Evolutionary conservation across 2,113 vertebrate species (phyloP).

Genomic region (Garra rufa): DNA sequence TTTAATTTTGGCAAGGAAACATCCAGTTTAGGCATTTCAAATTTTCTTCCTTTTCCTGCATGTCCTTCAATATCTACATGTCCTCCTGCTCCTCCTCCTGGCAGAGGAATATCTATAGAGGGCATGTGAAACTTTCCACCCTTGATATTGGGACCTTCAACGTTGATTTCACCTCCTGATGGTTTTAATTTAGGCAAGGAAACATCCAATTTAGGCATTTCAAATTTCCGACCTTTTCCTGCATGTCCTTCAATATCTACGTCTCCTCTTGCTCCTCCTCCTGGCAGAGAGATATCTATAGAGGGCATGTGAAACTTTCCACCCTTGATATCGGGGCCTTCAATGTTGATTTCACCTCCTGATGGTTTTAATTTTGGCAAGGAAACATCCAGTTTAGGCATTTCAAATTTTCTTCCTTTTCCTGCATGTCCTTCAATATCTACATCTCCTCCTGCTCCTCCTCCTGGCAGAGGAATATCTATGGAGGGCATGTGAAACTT

Average conservation of each 20-base stretch:
- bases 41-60: conserved; percentile 47
- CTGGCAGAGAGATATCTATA: conserved; percentile 49
- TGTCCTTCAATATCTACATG: conserved; percentile 1
- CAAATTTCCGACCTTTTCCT: neutral
- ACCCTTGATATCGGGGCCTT: conserved; percentile 10
- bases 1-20: conserved; percentile 53
- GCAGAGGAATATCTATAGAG: neutral
- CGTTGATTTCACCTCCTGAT: conserved; percentile 7
- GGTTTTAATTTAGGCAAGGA: conserved; percentile 63
- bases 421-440: neutral
- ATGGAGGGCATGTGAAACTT: neutral
- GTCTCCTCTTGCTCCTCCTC: neutral
- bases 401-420: conserved; percentile 32
- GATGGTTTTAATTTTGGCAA: neutral
- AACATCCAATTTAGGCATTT: conserved; percentile 25
- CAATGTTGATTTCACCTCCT: neutral
- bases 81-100: neutral
- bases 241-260: too few species aligned
- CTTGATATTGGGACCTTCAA: neutral
- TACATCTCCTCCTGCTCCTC: too few species aligned
- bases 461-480: too few species aligned
- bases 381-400: conserved; percentile 25
- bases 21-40: conserved; percentile 48
- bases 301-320: conserved; percentile 60
- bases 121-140: neutral